Base-by-base conservation (phyloP, 1,140 invertebrate species). In the Cotesia chilonis region DNA sequence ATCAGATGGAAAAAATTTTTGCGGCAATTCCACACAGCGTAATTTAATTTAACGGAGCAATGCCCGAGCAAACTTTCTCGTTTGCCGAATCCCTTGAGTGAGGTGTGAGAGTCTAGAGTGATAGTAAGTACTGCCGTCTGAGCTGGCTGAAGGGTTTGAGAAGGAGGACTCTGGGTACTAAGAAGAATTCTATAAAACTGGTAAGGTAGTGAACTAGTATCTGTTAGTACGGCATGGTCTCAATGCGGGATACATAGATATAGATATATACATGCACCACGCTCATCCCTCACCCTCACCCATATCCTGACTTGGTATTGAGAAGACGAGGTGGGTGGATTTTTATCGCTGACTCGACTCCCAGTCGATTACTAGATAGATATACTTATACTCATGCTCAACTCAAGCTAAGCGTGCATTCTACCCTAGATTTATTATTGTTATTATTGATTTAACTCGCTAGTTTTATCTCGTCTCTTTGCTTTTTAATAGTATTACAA, bases 41-140 rank as follows among this genome's bases (percentile, higher is more conserved):
- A 68, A 68, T 68, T 68, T 68, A 68, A 68, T 68, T 68, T 68
- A 68, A 68, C 28, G 66, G 66, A 55, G 66, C 47, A 41, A 68
- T 51, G 66, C 51, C 20, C 51, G 10, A 35, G 66, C 51, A 68
- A 68, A 68, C 66, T 68, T 68, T 68, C 66, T 51, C 64, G 64
- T 67, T 67, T 67, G 17, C 41, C 66, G 52, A 68, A 68, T 68
- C 66, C 66, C 66, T 55, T 38, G 51, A 68, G 66, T 54, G 4
- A 68, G 66, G 52, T 68, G 66, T 55, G 51, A n/a, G 7, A n/a
- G 37, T 47, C 41, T 47, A 66, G 64, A 28, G 41, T 12, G 52
- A 54, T 20, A 59, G 57, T 17, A 59, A 59, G 20, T 14, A 55
- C 41, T 47, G 41, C 6, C 6, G 7, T 7, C 10, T 6, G 5